Evolutionary conservation across 2,113 vertebrate species (phyloP), one percentile per base, ranked within the genome.

Genomic region (Murina feae): DNA sequence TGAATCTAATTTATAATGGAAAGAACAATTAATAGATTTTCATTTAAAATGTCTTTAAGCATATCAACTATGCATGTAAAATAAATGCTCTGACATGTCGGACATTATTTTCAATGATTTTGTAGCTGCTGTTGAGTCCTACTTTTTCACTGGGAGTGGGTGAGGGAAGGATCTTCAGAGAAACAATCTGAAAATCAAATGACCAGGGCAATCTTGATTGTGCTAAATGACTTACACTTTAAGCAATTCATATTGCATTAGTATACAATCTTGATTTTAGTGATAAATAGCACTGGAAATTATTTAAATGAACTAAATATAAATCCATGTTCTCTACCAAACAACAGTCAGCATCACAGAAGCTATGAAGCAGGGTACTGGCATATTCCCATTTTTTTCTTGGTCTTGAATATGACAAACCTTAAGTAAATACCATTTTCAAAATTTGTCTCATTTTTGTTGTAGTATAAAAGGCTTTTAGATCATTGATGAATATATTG

Each of bases 161-260:
- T 7, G 20, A 13, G 7, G 81, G 3, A 85, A 81, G 69, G 44
- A 92, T 95, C 89, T 97, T 90, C 68, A 51, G 20, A 20, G 86
- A 96, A 96, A 90, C 74, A 92, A 89, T 83, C 42, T 96, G 39
- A 47, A 94, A 96, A 86, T 9, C 89, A 96, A 97, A 96, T 58
- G 96, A 91, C 49, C 58, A 94, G 17, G 32, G 11, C 65, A 28
- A 88, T 86, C 65, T 84, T 95, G 74, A 92, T 93, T 95, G 97
- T 96, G 60, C 91, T 97, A 72, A 90, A 93, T 86, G 89, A 75
- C 37, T 30, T 53, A 49, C 55, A 86, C 51, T 95, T 97, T 97
- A 93, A 97, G 89, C 28, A 6, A 60, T 13, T 96, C 23, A 47
- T 80, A 96, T 95, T 58, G 93, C 86, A 95, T 94, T 96, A 91